Conservation (phyloP, 2,888 invertebrate species). For the Tridacna crocea region DNA sequence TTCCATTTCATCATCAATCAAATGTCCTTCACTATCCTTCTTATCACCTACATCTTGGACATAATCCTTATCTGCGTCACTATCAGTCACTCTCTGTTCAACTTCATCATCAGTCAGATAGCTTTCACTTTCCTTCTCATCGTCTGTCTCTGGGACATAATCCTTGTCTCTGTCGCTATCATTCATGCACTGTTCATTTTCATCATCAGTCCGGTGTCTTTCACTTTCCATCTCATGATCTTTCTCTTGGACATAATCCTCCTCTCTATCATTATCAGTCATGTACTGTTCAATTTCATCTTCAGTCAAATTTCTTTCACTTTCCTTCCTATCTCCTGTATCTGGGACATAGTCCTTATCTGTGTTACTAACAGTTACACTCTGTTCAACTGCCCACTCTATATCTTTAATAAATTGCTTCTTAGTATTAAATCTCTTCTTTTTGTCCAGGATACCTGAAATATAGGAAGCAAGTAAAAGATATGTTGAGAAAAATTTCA, state of each 20-base stretch:
- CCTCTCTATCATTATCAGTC: not conserved
- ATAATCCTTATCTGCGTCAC: not conserved
- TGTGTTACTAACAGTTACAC: not conserved
- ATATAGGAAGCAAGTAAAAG: not conserved
- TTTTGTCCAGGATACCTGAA: not conserved
- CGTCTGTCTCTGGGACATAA: not conserved
- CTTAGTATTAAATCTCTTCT: not conserved
- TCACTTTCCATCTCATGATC: not conserved
- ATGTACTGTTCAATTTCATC: not conserved
- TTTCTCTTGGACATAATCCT: not conserved
- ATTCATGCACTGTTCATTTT: not conserved
- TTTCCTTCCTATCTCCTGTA: not conserved
- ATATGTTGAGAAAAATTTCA: not conserved
- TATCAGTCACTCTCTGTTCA: not conserved
- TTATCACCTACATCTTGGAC: not conserved
- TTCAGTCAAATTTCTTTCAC: not conserved
- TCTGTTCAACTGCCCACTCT: not conserved
- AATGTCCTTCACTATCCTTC: not conserved
- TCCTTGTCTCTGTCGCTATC: not conserved
- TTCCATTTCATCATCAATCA: not conserved
- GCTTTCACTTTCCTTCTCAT: not conserved
- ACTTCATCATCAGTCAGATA: no score
- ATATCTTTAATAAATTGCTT: not conserved
- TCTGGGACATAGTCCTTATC: conserved; percentile 8
- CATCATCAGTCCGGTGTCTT: not conserved